Evolutionary conservation across 2,113 vertebrate species (phyloP).

Genomic region (Dendrocopos noguchii): DNA sequence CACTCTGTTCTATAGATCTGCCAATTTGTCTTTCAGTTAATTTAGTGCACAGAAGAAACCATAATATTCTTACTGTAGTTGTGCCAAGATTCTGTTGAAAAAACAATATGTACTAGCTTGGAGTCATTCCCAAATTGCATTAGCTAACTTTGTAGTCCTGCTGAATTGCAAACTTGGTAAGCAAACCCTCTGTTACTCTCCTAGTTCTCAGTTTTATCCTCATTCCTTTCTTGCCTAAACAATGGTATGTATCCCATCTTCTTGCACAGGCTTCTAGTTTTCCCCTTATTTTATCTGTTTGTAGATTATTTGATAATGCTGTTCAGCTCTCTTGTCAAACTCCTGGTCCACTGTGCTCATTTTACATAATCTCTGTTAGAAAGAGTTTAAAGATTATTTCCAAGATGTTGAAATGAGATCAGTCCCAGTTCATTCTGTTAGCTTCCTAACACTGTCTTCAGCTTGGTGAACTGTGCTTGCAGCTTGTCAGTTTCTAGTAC

Average conservation of each 20-base stretch:
- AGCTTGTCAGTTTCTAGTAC: background rate
- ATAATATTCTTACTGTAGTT: slow-evolving; percentile 2
- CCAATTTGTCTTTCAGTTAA: slow-evolving; percentile 50
- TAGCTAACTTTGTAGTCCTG: slow-evolving; percentile 19
- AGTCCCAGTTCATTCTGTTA: background rate
- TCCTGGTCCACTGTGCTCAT: background rate
- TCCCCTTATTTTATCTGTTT: background rate
- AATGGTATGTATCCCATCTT: background rate
- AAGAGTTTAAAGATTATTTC: background rate
- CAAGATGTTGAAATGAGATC: background rate
- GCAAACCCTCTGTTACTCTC: background rate
- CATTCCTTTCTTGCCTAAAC: background rate
- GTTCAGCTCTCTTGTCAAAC: background rate
- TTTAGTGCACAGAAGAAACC: slow-evolving; percentile 3
- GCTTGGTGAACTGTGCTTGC: background rate
- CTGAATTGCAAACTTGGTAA: background rate
- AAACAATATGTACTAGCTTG: background rate
- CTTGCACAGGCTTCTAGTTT: background rate
- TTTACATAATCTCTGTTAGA: background rate
- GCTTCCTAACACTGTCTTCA: background rate
- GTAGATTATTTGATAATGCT: background rate
- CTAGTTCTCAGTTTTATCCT: background rate
- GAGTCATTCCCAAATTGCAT: slow-evolving; percentile 19
- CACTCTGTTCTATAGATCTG: background rate
- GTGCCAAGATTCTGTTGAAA: slow-evolving; percentile 22